phyloP scores from a whole-genome alignment of 1,140 invertebrate genomes.

The Periplaneta americana region DNA sequence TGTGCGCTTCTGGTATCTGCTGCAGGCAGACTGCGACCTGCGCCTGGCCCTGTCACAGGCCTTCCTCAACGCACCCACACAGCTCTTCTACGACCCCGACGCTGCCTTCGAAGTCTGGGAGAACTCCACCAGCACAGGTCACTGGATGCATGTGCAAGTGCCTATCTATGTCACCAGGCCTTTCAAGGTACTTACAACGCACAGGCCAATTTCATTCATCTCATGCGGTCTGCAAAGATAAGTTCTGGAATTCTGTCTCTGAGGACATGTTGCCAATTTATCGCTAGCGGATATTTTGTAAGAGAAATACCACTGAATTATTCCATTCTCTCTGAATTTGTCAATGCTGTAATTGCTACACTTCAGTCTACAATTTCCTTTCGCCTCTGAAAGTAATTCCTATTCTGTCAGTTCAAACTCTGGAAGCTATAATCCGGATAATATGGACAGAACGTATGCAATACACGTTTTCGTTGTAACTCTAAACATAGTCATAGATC shows the following conservation, averaged over 20 bases:
- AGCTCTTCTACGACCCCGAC: conserved; percentile 22
- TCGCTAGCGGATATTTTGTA: not conserved
- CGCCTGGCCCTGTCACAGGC: conserved; percentile 22
- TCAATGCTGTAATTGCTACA: not conserved
- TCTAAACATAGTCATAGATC: too few species aligned
- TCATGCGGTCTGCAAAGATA: not conserved
- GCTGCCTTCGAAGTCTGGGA: conserved; percentile 25
- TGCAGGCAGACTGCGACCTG: conserved; percentile 12
- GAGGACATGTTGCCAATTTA: too few species aligned
- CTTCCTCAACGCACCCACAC: conserved; percentile 24
- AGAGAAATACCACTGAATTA: not conserved
- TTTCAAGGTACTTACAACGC: conserved; percentile 26
- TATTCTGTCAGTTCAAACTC: not conserved
- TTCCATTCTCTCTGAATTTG: not conserved
- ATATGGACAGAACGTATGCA: too few species aligned
- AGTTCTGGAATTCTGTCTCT: not conserved
- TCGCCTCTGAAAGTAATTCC: too few species aligned
- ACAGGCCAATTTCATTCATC: not conserved
- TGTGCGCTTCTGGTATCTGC: conserved; percentile 26
- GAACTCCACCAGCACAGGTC: conserved; percentile 14
- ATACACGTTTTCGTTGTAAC: too few species aligned
- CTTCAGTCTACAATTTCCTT: not conserved
- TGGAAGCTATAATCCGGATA: too few species aligned
- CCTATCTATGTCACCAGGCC: conserved; percentile 25
- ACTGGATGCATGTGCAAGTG: conserved; percentile 25